phyloP scores from a whole-genome alignment of 2,888 invertebrate species.

The Thysanoteuthis rhombus region DNA sequence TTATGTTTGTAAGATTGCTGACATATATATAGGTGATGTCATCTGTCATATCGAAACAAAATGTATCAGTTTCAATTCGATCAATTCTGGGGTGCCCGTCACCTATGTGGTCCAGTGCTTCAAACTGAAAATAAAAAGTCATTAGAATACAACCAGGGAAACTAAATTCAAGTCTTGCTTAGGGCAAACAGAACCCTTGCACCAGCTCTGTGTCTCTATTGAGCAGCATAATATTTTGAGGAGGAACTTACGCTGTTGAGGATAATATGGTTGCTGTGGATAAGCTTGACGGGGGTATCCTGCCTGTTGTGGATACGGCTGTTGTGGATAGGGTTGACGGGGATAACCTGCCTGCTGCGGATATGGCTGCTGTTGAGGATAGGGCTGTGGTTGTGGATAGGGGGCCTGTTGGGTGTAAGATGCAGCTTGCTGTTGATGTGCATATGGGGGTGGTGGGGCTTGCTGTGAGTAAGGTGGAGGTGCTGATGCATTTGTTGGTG shows the following conservation, averaged over 20 bases:
- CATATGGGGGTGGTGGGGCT: slow-evolving; percentile 23
- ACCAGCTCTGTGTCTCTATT: no score
- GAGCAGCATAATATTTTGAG: not conserved
- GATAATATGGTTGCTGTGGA: slow-evolving; percentile 38
- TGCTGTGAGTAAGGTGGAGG: not conserved
- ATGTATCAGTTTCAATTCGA: no score
- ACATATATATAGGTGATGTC: no score
- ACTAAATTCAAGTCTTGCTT: no score
- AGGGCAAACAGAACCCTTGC: no score
- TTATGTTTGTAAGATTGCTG: no score
- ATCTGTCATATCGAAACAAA: no score
- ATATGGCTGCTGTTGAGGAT: slow-evolving; percentile 39
- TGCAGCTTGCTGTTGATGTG: slow-evolving; percentile 41
- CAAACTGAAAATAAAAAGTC: no score
- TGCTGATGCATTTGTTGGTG: not conserved
- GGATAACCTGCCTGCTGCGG: no score
- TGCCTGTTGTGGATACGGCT: slow-evolving; percentile 39
- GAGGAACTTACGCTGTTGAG: slow-evolving; percentile 34
- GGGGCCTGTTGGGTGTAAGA: slow-evolving; percentile 37
- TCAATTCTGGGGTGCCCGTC: no score
- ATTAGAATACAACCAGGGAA: no score
- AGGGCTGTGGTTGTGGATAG: slow-evolving; percentile 38
- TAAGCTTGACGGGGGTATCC: slow-evolving; percentile 39
- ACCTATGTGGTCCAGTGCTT: no score
- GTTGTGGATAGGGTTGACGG: slow-evolving; percentile 39